Evolutionary conservation across 2,113 vertebrate species (phyloP).

Genomic region (Mastomys natalensis): DNA sequence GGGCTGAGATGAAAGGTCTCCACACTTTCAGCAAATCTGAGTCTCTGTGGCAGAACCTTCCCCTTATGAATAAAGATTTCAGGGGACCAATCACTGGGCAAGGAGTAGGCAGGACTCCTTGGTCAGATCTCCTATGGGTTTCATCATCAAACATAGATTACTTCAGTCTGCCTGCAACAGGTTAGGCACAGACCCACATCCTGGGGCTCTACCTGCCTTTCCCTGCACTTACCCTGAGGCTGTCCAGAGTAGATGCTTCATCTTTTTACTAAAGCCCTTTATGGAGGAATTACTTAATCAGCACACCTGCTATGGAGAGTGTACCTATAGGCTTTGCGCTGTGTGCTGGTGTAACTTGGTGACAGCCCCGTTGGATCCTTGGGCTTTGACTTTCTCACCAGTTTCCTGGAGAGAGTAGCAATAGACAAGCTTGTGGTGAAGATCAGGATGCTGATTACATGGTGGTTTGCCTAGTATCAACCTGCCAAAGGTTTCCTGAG

Average conservation of each 20-base stretch:
- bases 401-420: background rate
- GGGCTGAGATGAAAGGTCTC: background rate
- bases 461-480: background rate
- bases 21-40: no score
- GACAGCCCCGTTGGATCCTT: background rate
- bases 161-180: accelerated
- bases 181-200: background rate
- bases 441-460: background rate
- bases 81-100: no score
- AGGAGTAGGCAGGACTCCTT: no score
- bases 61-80: no score
- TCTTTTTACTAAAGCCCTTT: background rate
- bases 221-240: background rate
- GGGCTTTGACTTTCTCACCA: background rate
- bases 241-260: no score
- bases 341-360: background rate
- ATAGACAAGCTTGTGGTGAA: background rate
- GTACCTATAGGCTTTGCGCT: no score
- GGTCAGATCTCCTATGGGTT: background rate
- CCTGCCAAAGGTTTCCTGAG: background rate
- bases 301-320: background rate
- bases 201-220: no score
- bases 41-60: background rate
- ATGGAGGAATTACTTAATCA: background rate
- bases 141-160: background rate